Conservation (phyloP, 2,113 vertebrate species). For the Pycnonotus jocosus region DNA sequence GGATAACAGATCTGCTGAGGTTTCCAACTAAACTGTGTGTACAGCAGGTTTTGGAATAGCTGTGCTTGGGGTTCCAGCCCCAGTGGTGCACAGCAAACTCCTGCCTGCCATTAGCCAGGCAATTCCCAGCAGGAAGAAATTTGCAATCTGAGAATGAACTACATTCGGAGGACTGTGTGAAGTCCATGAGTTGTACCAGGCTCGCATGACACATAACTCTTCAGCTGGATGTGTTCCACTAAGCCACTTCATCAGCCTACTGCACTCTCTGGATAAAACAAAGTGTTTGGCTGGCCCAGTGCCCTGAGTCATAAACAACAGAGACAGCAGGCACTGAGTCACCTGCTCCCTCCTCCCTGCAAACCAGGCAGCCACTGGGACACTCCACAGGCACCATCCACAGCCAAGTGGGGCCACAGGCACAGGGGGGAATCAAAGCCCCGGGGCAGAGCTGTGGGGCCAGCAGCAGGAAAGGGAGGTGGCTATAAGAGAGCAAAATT, state of each 20-base stretch:
- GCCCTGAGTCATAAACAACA: not conserved
- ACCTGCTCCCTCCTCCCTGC: not conserved
- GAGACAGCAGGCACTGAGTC: not conserved
- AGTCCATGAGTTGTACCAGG: not conserved
- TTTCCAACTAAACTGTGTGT: not conserved
- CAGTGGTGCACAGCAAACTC: accelerated
- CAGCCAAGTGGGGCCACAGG: not conserved
- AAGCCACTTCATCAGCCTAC: not conserved
- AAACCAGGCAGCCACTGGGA: not conserved
- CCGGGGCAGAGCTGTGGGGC: accelerated
- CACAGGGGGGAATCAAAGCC: accelerated
- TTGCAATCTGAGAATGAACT: not conserved
- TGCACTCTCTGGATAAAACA: not conserved
- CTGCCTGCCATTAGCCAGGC: not conserved
- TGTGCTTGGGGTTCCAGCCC: not conserved
- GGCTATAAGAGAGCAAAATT: not conserved
- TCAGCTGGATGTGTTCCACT: not conserved
- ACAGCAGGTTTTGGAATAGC: not conserved
- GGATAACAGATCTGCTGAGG: not conserved
- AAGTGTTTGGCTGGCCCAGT: not conserved
- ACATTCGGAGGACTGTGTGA: not conserved
- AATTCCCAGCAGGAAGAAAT: not conserved
- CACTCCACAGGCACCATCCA: not conserved
- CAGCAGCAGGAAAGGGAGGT: not conserved
- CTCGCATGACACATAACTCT: not conserved